Base-by-base conservation (phyloP, 2,888 invertebrate species). In the Rhynchonema sp. region DNA sequence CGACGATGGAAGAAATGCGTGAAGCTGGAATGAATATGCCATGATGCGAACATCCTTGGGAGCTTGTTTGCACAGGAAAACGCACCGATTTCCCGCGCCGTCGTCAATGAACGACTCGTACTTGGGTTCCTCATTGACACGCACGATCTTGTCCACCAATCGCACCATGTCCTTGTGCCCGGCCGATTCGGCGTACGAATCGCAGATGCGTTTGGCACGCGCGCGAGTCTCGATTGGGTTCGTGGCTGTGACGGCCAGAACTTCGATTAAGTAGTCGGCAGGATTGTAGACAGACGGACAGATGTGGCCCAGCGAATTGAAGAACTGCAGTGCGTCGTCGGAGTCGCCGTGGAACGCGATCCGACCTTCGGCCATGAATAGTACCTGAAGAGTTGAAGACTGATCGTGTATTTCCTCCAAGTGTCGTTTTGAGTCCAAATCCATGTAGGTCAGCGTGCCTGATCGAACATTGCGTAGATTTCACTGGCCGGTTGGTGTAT, bases 191-290 rank as follows among this genome's bases (percentile, higher is more conserved):
- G 63, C 60, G 65, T 72, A 74, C 20, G 65, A 64, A 59, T 71
- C 69, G 60, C 73, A 72, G 55, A 73, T 68, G 52, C 62, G 63
- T 67, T 55, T 20, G 26, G 56, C 49, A 28, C 30, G 30, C 25
- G n/a, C 58, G 13, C 52, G 28, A 65, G 26, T 91, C 22, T 83
- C 79, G 0, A 84, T 86, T 0, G 90, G 90, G 1, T n/a, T 38
- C 2, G 30, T 25, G 13, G n/a, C 38, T 20, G 85, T 82, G 1
- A 91, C 83, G 0, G 91, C 88, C 65, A 92, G 75, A 1, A 87
- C 81, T 72, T 90, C 86, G 56, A 94, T 85, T 75, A 85, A 91
- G 75, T 86, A 88, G 75, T 94, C 92, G 0, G 90, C 90, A 1
- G 91, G 91, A 73, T 91, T 92, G 76, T 86, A 90, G 73, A 89